Evolutionary conservation across 2,888 invertebrate genomes (phyloP).

Genomic region (Nasonovia ribisnigri): DNA sequence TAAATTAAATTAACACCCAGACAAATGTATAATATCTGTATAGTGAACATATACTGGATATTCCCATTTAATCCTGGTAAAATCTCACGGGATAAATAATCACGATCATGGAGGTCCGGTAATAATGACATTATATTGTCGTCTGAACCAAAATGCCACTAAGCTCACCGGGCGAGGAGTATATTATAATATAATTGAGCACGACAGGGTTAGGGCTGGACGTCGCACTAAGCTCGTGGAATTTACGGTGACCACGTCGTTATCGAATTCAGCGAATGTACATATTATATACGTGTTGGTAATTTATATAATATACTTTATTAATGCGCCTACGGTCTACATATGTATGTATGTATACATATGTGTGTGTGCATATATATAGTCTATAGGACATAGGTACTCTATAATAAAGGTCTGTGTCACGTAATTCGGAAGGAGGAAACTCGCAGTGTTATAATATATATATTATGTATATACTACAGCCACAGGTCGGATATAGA

Average conservation of each 20-base stretch:
- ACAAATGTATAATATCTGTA: not conserved
- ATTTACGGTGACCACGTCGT: not conserved
- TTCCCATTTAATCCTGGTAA: not conserved
- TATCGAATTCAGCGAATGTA: not conserved
- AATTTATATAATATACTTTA: slow-evolving; percentile 1
- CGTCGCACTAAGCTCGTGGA: not conserved
- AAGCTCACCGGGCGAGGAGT: not conserved
- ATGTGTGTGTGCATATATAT: not conserved
- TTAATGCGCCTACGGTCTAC: not conserved
- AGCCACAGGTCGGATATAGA: not conserved
- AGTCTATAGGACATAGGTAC: too few species aligned
- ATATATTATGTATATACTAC: not conserved
- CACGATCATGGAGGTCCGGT: not conserved
- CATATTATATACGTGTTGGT: too few species aligned
- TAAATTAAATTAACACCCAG: not conserved
- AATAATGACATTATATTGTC: not conserved
- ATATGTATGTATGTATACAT: not conserved
- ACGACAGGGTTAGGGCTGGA: not conserved
- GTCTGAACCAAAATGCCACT: not conserved
- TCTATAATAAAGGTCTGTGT: not conserved
- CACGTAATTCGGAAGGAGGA: not conserved
- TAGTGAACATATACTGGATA: not conserved
- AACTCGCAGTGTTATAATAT: not conserved
- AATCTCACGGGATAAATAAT: not conserved
- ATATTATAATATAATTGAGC: not conserved